Base-by-base conservation (phyloP, 2,888 invertebrate species). In the Barypeithes pellucidus region DNA sequence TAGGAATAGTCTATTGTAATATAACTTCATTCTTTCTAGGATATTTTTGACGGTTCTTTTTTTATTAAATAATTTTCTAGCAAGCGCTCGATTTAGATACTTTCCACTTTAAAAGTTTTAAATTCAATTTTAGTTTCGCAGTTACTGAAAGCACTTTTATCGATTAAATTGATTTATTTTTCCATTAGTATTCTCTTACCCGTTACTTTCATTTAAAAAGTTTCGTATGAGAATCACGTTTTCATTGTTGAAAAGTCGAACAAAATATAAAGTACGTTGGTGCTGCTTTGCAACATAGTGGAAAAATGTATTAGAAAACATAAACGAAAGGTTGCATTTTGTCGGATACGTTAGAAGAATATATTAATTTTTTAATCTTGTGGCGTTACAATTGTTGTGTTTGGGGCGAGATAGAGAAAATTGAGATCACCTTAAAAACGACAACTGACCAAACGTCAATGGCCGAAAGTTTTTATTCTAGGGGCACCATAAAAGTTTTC, bases 171-270 rank as follows among this genome's bases (percentile, higher is more conserved):
- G 50, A 50, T 50, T 50, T 50, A 16, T 22, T 50, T 24, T 24
- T 22, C 11, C 12, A 9, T 50, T 50, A n/a, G 50, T 50, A 50
- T 50, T 50, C 24, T 50, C 22, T 24, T 24, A 24, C n/a, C n/a
- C n/a, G 22, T 69, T 61, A 62, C 62, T 33, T 52, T 47, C 39
- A 52, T 61, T 68, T 43, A 16, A 61, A 39, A 50, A 39, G 43
- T 70, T 54, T 47, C 11, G 63, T 18, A 63, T 63, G 43, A 45
- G 24, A 18, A 20, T 43, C 70, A 70, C 70, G 70, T 70, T 16
- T 63, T 65, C 36, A 50, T 22, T 22, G 24, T 50, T 50, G 50
- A 50, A 22, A 47, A 50, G 50, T 50, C 20, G 22, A 50, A 3
- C 50, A 50, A 24, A 50, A 50, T n/a, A 22, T 20, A 50, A 50